A percentile compares a stretch with the other conserved stretches of the same genome.
Evolutionary conservation across 2,888 invertebrate species (phyloP).

Genomic region (Zaprionus bogoriensis): DNA sequence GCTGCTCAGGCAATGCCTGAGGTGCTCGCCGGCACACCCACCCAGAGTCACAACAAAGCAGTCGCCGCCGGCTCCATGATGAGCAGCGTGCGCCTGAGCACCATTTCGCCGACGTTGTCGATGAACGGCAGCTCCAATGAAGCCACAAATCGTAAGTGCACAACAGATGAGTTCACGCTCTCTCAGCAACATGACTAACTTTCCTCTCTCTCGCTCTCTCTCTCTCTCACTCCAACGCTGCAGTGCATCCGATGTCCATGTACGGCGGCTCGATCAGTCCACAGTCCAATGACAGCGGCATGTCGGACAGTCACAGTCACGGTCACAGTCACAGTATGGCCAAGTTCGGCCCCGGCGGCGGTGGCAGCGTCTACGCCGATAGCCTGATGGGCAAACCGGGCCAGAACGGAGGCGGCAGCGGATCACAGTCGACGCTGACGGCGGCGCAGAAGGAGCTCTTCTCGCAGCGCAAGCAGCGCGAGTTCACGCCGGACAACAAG

Average conservation of each 20-base stretch:
- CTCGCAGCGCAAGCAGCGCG: conserved; percentile 95
- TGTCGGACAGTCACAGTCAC: conserved; percentile 64
- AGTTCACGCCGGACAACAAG: conserved; percentile 97
- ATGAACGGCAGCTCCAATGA: conserved; percentile 81
- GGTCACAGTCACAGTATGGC: conserved; percentile 31
- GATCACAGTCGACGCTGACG: conserved; percentile 53
- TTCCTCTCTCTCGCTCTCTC: not conserved
- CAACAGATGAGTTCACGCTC: too few species aligned
- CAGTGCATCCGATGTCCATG: conserved; percentile 77
- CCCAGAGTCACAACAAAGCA: conserved; percentile 62
- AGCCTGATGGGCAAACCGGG: conserved; percentile 68
- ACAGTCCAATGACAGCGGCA: conserved; percentile 83
- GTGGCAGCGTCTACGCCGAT: conserved; percentile 52
- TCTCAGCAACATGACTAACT: not conserved
- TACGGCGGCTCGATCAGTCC: conserved; percentile 81
- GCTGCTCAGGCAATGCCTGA: conserved; percentile 67
- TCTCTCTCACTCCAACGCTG: conserved; percentile 5
- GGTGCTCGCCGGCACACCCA: conserved; percentile 65
- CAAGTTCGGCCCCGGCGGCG: conserved; percentile 51
- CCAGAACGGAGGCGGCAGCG: conserved; percentile 20
- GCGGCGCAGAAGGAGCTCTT: conserved; percentile 90
- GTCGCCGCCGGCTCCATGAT: conserved; percentile 53
- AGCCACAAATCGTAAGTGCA: conserved; percentile 75
- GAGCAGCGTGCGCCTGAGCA: conserved; percentile 72
- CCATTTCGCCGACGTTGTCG: conserved; percentile 84